These are phyloP conservation scores for Progne subis DNA, from an alignment of 2,113 vertebrate genomes.

Conservation along the genomic window DNA sequence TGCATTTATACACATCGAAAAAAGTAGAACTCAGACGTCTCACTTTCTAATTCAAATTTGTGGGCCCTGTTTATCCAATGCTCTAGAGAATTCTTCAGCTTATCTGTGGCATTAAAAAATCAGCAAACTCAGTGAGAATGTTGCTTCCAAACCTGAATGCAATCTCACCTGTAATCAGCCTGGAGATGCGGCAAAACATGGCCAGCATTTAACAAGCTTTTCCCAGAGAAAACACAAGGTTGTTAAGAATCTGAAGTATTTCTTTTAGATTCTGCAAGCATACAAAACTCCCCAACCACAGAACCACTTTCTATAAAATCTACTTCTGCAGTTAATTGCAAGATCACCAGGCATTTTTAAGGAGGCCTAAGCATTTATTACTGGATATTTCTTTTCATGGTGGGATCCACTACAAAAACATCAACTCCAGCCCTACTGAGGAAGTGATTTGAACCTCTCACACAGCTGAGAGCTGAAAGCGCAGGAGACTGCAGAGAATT, in stretches of 20 bases:
- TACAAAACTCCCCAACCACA: fast-evolving
- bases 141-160: background rate
- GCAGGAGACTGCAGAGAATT: background rate
- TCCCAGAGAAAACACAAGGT: background rate
- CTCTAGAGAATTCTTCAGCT: background rate
- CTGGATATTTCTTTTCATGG: background rate
- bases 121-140: background rate
- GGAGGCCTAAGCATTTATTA: background rate
- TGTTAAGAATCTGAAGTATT: background rate
- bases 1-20: background rate
- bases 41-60: background rate
- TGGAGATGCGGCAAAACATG: background rate
- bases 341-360: background rate
- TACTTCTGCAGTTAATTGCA: background rate
- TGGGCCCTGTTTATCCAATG: fast-evolving
- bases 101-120: background rate
- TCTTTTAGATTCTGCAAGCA: background rate
- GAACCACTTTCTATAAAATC: background rate
- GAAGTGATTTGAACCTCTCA: background rate
- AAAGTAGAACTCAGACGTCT: background rate
- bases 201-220: background rate
- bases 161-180: background rate
- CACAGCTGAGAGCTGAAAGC: background rate
- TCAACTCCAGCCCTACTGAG: background rate
- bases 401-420: background rate